Evolutionary conservation across 2,888 invertebrate genomes (phyloP).

Genomic region (Amiota mariae): DNA sequence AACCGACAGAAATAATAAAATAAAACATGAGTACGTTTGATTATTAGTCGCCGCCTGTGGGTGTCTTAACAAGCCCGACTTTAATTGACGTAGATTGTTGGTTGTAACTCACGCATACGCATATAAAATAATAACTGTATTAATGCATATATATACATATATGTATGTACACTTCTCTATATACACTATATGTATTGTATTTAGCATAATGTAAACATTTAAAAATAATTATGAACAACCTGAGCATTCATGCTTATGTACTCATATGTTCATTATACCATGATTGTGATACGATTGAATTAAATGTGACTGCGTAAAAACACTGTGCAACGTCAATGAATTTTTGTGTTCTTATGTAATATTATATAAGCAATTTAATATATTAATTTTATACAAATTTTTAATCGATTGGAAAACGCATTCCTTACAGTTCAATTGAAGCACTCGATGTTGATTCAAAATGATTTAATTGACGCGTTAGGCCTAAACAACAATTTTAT

Average conservation of each 20-base stretch:
- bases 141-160: background rate
- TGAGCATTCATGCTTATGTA: background rate
- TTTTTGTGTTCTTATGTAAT: too few species aligned
- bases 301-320: too few species aligned
- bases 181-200: background rate
- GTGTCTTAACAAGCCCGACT: conserved; percentile 2
- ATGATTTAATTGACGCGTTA: too few species aligned
- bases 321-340: too few species aligned
- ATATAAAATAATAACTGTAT: conserved; percentile 8
- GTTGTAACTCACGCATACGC: background rate
- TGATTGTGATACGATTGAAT: conserved; percentile 11
- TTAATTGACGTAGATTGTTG: too few species aligned
- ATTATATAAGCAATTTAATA: too few species aligned
- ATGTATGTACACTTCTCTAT: background rate
- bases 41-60: conserved; percentile 8
- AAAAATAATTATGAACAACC: conserved; percentile 7
- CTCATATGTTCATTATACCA: background rate
- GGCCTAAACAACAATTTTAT: background rate
- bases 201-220: background rate
- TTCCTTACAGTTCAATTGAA: too few species aligned
- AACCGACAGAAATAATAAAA: too few species aligned
- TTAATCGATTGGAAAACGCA: too few species aligned
- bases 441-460: too few species aligned
- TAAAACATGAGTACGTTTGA: too few species aligned
- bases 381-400: too few species aligned